phyloP scores from a whole-genome alignment of 1,140 invertebrate genomes.

The Vanessa tameamea region DNA sequence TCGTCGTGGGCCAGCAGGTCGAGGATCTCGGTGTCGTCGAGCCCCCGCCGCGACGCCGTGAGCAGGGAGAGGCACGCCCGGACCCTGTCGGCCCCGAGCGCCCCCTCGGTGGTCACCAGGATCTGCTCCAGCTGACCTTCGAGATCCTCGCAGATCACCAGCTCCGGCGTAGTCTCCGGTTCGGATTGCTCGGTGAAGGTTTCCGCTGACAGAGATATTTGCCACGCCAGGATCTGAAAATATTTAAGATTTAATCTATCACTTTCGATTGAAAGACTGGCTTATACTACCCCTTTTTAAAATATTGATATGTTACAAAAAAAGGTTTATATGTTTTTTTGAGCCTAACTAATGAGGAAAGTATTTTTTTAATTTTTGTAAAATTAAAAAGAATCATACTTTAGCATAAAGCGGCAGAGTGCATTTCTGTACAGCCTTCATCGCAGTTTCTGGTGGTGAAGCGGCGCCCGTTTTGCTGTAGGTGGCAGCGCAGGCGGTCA shows the following conservation, averaged over 20 bases:
- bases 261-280: too few relatives aligned
- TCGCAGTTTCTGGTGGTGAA: constrained; percentile 82
- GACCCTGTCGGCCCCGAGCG: constrained; percentile 82
- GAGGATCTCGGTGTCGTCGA: constrained; percentile 88
- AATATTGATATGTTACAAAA: too few relatives aligned
- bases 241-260: neutral
- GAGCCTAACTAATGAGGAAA: too few relatives aligned
- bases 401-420: constrained; percentile 86
- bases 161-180: constrained; percentile 61
- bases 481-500: constrained; percentile 64
- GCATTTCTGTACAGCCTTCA: constrained; percentile 83
- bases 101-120: constrained; percentile 84
- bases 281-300: too few relatives aligned
- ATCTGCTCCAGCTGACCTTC: constrained; percentile 83
- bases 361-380: too few relatives aligned
- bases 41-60: constrained; percentile 85
- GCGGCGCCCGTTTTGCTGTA: constrained; percentile 84
- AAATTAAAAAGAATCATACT: constrained; percentile 55
- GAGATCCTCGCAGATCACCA: constrained; percentile 79
- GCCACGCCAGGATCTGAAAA: constrained; percentile 83
- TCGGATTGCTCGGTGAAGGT: constrained; percentile 70
- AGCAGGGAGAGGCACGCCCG: constrained; percentile 84
- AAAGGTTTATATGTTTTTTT: too few relatives aligned
- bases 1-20: constrained; percentile 87
- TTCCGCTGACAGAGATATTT: constrained; percentile 82